Evolutionary conservation across 2,113 vertebrate species (phyloP).

Genomic region (Oreochromis niloticus): DNA sequence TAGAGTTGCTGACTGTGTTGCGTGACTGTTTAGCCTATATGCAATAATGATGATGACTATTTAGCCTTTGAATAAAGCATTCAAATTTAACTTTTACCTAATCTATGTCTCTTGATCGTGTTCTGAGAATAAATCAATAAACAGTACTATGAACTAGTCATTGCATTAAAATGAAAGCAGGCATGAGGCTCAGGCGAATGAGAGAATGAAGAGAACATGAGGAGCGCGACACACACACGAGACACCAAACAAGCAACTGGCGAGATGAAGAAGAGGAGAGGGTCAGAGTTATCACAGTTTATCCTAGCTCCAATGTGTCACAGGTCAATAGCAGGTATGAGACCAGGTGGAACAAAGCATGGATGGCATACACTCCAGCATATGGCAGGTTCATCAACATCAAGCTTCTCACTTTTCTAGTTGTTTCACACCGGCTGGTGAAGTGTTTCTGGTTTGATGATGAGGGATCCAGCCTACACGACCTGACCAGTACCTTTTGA

Average conservation of each 20-base stretch:
- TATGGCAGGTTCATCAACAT: not conserved
- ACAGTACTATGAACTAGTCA: not conserved
- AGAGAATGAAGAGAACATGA: not conserved
- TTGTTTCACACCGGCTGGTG: rapidly evolving
- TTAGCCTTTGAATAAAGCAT: not conserved
- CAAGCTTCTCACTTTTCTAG: not conserved
- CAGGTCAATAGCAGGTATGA: not conserved
- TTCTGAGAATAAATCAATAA: not conserved
- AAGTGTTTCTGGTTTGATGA: not conserved
- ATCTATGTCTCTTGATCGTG: not conserved
- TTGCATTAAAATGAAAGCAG: not conserved
- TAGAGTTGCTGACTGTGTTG: not conserved
- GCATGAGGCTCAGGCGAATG: not conserved
- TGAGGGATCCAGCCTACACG: not conserved
- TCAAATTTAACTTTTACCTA: not conserved
- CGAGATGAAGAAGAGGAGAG: not conserved
- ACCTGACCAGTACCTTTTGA: not conserved
- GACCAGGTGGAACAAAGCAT: not conserved
- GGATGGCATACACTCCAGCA: not conserved
- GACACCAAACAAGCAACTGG: not conserved
- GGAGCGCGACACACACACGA: not conserved
- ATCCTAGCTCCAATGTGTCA: not conserved
- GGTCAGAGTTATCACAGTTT: not conserved
- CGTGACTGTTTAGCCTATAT: not conserved
- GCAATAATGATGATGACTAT: not conserved